Conservation (phyloP, 2,113 vertebrate species). For the Dipodomys merriami region DNA sequence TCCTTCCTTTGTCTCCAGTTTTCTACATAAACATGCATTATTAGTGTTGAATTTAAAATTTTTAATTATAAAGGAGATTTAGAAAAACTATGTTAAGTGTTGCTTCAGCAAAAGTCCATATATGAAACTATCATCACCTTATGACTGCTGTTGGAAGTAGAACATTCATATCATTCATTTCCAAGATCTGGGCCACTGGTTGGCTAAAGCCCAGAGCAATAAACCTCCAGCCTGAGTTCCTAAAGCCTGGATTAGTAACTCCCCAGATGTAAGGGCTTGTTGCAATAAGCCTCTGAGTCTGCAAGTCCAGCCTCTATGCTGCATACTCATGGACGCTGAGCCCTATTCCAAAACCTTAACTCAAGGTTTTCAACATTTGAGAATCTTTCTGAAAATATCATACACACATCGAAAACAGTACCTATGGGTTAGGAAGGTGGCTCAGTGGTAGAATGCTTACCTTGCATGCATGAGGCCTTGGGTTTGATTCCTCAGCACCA, state of each 20-base stretch:
- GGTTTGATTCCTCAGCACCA: too few relatives aligned
- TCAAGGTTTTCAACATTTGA: slow-evolving; percentile 36
- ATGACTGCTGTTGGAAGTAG: neutral
- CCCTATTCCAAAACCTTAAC: neutral
- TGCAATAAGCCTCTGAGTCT: too few relatives aligned
- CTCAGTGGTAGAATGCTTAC: too few relatives aligned
- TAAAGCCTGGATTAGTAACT: too few relatives aligned
- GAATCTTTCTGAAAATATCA: slow-evolving; percentile 15
- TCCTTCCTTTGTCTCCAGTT: neutral
- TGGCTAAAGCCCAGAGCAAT: too few relatives aligned
- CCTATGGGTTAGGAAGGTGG: neutral
- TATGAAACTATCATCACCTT: neutral
- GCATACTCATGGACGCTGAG: too few relatives aligned
- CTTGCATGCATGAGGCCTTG: too few relatives aligned
- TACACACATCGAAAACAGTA: neutral
- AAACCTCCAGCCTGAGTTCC: too few relatives aligned
- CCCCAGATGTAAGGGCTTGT: too few relatives aligned
- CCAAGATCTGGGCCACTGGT: too few relatives aligned
- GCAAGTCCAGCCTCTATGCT: too few relatives aligned
- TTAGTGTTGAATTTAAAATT: neutral
- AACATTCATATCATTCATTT: too few relatives aligned
- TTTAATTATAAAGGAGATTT: neutral
- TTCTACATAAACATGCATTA: slow-evolving; percentile 38
- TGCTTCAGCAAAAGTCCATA: slow-evolving; percentile 23
- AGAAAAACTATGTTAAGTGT: neutral